phyloP scores from a whole-genome alignment of 2,113 vertebrate genomes.

The Scomber japonicus region DNA sequence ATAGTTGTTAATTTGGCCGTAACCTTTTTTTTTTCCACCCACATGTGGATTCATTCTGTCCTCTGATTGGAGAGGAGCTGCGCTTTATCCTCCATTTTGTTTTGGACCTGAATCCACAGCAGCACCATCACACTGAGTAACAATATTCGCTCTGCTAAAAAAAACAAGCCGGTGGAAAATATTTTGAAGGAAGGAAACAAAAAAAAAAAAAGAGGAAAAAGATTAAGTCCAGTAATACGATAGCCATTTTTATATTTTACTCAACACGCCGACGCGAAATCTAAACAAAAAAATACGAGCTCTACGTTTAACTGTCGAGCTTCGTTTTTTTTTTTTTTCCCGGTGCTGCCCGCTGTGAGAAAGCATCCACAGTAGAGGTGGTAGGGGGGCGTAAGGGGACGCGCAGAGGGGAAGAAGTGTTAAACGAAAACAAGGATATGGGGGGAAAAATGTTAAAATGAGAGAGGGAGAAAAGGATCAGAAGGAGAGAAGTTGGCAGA shows the following conservation, averaged over 20 bases:
- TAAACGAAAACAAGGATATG: slow-evolving; percentile 64
- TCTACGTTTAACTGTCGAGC: slow-evolving; percentile 10
- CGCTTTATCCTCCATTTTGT: slow-evolving; percentile 82
- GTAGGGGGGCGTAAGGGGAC: slow-evolving; percentile 37
- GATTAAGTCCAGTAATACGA: slow-evolving; percentile 37
- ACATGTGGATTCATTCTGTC: slow-evolving; percentile 37
- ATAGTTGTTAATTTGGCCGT: slow-evolving; percentile 22
- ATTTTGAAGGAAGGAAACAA: slow-evolving; percentile 25
- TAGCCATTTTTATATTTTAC: slow-evolving; percentile 44
- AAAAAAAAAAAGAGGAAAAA: neutral
- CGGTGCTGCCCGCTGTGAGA: slow-evolving; percentile 39
- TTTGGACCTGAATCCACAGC: slow-evolving; percentile 73
- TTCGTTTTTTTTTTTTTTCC: slow-evolving; percentile 16
- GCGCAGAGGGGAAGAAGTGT: slow-evolving; percentile 57
- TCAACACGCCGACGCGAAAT: neutral
- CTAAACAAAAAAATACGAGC: slow-evolving; percentile 38
- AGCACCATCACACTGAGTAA: slow-evolving; percentile 57
- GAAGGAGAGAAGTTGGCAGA: slow-evolving; percentile 83
- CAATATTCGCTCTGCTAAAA: slow-evolving; percentile 52
- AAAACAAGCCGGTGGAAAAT: slow-evolving; percentile 43
- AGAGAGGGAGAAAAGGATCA: slow-evolving; percentile 78
- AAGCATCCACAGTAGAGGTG: slow-evolving; percentile 45
- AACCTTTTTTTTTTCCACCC: neutral
- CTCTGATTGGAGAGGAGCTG: slow-evolving; percentile 67
- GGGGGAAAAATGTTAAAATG: slow-evolving; percentile 72